Evolutionary conservation across 30 jellyfish, hydroid and myxozoan species (phyloP).

Genomic region (Aurelia sp.): DNA sequence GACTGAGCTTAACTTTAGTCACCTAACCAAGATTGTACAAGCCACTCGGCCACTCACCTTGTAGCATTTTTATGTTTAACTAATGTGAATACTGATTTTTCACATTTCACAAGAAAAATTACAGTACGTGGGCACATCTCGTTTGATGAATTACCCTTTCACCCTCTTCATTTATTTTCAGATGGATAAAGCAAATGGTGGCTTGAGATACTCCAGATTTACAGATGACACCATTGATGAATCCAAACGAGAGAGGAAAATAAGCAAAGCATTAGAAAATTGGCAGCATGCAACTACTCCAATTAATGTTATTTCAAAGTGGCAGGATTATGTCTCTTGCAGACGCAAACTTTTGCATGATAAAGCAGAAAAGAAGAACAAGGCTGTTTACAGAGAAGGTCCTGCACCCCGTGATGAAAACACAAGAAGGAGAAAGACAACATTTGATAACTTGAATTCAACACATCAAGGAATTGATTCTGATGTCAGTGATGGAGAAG

Average conservation of each 20-base stretch:
- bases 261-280: background rate
- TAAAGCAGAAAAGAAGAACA: background rate
- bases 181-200: too few species aligned
- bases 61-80: too few species aligned
- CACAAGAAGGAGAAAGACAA: constrained; percentile 8
- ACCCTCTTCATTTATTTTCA: too few species aligned
- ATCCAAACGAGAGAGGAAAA: background rate
- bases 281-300: constrained; percentile 59
- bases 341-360: constrained; percentile 21
- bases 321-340: constrained; percentile 65
- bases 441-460: constrained; percentile 53
- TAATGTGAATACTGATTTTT: too few species aligned
- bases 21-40: too few species aligned
- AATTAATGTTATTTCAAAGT: constrained; percentile 46
- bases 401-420: constrained; percentile 63
- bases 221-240: background rate
- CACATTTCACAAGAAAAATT: too few species aligned
- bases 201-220: too few species aligned
- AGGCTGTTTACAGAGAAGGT: constrained; percentile 40
- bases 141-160: too few species aligned
- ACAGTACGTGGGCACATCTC: too few species aligned
- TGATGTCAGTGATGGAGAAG: constrained; percentile 74
- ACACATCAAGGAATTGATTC: constrained; percentile 82
- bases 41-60: too few species aligned
- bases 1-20: too few species aligned